phyloP scores from a whole-genome alignment of 2,797 vertebrate species.

The Silurus aristotelis region DNA sequence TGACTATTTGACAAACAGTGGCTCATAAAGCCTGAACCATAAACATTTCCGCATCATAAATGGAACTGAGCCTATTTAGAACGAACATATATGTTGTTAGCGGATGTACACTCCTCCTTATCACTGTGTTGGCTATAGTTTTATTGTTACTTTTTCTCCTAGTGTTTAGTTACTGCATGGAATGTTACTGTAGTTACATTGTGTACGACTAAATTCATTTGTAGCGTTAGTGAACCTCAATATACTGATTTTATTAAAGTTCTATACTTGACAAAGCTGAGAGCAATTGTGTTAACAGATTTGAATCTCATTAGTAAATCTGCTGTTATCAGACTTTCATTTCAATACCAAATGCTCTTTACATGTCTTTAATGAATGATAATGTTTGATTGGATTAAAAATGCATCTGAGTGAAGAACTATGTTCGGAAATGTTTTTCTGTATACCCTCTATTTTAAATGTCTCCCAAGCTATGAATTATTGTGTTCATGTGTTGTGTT shows the following conservation, averaged over 20 bases:
- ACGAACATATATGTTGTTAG: not conserved
- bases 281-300: not conserved
- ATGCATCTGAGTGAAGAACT: not conserved
- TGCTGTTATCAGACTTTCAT: conserved; percentile 16
- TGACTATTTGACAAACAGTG: not conserved
- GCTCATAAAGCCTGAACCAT: not conserved
- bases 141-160: not conserved
- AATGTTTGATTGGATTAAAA: conserved; percentile 15
- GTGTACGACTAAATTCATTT: not conserved
- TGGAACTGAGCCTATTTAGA: not conserved
- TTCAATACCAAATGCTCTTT: conserved; percentile 28
- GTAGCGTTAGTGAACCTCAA: not conserved
- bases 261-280: not conserved
- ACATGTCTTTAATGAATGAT: conserved; percentile 5
- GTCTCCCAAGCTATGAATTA: not conserved
- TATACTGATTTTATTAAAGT: not conserved
- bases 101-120: not conserved
- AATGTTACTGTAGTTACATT: conserved; percentile 5
- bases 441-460: not conserved
- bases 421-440: not conserved
- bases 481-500: no score
- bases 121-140: not conserved
- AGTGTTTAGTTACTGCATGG: not conserved
- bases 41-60: not conserved
- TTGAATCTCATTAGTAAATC: conserved; percentile 6